phyloP scores from a whole-genome alignment of 2,113 vertebrate genomes.

The Muntiacus reevesi region DNA sequence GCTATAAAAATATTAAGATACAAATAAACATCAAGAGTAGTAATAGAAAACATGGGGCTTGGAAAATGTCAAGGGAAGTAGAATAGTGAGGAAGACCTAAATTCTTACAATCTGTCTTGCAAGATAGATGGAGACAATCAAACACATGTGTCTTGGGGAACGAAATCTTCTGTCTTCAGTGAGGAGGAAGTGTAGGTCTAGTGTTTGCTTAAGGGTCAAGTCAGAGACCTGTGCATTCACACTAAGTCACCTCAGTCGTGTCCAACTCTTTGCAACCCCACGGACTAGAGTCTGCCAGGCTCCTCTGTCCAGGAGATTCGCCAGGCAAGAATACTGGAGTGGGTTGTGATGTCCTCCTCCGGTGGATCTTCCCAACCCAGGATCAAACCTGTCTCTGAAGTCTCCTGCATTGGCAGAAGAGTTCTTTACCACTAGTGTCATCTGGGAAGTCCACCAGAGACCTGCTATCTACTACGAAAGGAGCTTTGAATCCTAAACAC shows the following conservation, averaged over 20 bases:
- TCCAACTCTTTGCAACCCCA: background rate
- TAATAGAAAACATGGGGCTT: background rate
- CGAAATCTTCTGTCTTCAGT: too few relatives aligned
- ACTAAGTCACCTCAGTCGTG: background rate
- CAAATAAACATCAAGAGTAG: background rate
- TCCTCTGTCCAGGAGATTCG: background rate
- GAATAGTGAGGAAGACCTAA: background rate
- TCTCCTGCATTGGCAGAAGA: background rate
- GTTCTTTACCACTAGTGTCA: background rate
- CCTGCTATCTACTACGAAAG: too few relatives aligned
- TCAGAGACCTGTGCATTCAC: background rate
- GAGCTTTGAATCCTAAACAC: background rate
- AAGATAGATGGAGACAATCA: background rate
- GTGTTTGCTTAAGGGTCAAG: fast-evolving
- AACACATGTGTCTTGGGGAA: background rate
- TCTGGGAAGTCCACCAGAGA: background rate
- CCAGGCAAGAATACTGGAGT: background rate
- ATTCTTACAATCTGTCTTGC: fast-evolving
- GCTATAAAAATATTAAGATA: background rate
- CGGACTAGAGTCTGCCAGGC: background rate
- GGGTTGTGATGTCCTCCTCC: background rate
- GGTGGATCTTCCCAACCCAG: background rate
- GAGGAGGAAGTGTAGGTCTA: fast-evolving
- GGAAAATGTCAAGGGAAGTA: background rate
- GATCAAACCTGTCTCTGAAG: background rate